Conservation (phyloP, 2,888 invertebrate species). For the Pristionchus mayeri region DNA sequence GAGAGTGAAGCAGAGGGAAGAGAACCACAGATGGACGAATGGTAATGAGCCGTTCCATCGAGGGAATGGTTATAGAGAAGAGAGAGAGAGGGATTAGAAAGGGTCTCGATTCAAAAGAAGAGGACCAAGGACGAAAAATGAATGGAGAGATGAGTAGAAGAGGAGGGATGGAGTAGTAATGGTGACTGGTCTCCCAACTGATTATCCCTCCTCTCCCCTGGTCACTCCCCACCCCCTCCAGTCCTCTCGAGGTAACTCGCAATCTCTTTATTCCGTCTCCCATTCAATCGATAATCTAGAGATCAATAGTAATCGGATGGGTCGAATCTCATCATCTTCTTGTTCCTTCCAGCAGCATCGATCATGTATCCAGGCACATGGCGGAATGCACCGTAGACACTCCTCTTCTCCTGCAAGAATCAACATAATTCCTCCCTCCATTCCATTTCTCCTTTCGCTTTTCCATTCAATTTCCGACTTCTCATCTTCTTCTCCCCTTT, state of each 20-base stretch:
- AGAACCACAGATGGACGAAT: constrained; percentile 2
- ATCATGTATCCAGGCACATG: constrained; percentile 46
- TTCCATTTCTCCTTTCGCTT: neutral
- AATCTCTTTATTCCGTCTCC: constrained; percentile 38
- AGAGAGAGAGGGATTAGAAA: constrained; percentile 4
- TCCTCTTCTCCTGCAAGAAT: constrained; percentile 42
- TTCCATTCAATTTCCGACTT: neutral
- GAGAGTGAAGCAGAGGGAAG: neutral
- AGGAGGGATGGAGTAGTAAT: constrained; percentile 11
- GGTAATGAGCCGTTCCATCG: constrained; percentile 16
- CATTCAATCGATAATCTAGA: neutral
- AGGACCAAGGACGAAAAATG: constrained; percentile 48
- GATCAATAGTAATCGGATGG: constrained; percentile 3
- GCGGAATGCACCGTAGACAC: constrained; percentile 28
- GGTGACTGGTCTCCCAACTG: constrained; percentile 31
- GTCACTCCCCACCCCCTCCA: neutral
- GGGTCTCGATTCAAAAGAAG: constrained; percentile 36
- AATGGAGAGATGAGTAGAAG: constrained; percentile 25
- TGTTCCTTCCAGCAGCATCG: neutral
- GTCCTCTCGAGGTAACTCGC: neutral
- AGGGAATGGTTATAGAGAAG: neutral
- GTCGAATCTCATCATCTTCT: constrained; percentile 39
- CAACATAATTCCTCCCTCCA: neutral
- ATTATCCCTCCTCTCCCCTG: constrained; percentile 23
- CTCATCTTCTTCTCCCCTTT: neutral